Percentiles rank a stretch among this genome's conserved stretches.
Conservation (phyloP, 2,797 vertebrate genomes). For the Moxostoma hubbsi region DNA sequence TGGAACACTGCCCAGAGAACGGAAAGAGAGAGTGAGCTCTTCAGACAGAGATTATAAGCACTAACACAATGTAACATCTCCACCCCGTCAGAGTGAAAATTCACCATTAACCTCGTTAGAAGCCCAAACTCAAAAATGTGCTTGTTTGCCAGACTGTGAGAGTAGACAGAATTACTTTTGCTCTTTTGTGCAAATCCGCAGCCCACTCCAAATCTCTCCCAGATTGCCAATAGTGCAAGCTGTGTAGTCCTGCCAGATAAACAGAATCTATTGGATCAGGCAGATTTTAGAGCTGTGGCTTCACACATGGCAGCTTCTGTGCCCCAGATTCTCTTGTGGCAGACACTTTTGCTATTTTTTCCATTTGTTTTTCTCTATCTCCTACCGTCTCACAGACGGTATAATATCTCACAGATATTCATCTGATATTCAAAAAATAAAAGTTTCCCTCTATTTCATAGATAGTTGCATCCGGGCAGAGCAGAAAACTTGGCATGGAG, state of each 20-base stretch:
- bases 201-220: constrained; percentile 79
- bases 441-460: constrained; percentile 3
- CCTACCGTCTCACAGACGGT: constrained; percentile 6
- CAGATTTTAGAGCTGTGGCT: constrained; percentile 78
- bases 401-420: background rate
- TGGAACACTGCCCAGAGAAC: constrained; percentile 45
- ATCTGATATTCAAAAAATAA: background rate
- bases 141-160: constrained; percentile 73
- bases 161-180: constrained; percentile 76
- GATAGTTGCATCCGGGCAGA: background rate
- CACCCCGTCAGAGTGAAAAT: constrained; percentile 66
- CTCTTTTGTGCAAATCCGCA: constrained; percentile 73
- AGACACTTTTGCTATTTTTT: constrained; percentile 47
- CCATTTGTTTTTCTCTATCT: constrained; percentile 63
- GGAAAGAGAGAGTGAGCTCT: constrained; percentile 52
- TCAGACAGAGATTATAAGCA: constrained; percentile 52
- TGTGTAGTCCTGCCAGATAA: constrained; percentile 75
- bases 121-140: constrained; percentile 66
- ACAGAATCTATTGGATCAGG: constrained; percentile 83
- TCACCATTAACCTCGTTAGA: constrained; percentile 77
- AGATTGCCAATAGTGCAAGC: constrained; percentile 77
- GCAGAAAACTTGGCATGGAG: background rate
- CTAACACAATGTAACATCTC: constrained; percentile 64
- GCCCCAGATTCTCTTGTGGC: constrained; percentile 70
- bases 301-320: constrained; percentile 78